Base-by-base conservation (phyloP, 2,797 vertebrate species). In the Potorous gilbertii region DNA sequence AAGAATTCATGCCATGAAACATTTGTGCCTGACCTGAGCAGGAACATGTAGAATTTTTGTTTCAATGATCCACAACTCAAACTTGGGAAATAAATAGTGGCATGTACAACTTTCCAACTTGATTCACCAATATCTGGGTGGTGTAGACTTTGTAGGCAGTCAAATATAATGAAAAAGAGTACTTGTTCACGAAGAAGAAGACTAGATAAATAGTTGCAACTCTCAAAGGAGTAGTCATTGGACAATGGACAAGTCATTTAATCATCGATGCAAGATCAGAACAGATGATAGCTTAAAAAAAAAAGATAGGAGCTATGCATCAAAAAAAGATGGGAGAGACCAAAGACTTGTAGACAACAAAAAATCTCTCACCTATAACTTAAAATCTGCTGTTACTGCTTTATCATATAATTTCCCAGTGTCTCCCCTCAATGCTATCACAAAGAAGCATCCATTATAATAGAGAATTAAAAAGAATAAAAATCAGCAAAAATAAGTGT, bases 1-100 rank as follows among this genome's bases (percentile, higher is more conserved):
- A 94, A 94, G 91, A 90, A 81, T 54, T 94, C 52, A 57, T 27
- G 66, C 12, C 94, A 18, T 91, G 31, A 34, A 56, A 93, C 93
- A 34, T 3, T 0, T 55, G n/a, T 5, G 3, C 54, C 46, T 90
- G 93, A 28, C 4, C 1, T 57, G 62, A 91, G 52, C n/a, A 90
- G 16, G 5, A 54, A 57, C 91, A 21, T 57, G 8, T 16, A 94
- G 90, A 28, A 81, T 90, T 81, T 90, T 55, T 52, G 74, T 90
- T 40, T 10, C 55, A 92, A 55, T 46, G 54, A 92, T 90, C 13
- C 18, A 91, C 18, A 93, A 14, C 57, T 34, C 93, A 6, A 50
- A 10, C 5, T 87, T 28, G 50, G 50, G 46, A 57, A 40, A 74
- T 14, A 18, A 66, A 46, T 91, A 2, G 16, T 55, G 56, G 2